Base-by-base conservation (phyloP, 2,113 vertebrate genomes). In the Setophaga kirtlandii region DNA sequence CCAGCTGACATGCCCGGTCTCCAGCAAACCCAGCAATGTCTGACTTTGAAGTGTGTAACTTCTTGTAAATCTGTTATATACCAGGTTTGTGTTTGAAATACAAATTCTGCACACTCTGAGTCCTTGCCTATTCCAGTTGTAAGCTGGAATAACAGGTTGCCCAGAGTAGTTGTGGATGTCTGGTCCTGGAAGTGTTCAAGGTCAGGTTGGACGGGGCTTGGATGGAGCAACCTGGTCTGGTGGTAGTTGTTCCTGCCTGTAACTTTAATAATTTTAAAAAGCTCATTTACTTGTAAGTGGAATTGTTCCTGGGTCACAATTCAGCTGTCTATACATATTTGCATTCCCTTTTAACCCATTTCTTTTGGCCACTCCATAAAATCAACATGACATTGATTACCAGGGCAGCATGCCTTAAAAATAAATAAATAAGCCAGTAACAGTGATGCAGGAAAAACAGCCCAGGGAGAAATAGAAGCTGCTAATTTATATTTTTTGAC, bases 1-100 rank as follows among this genome's bases (percentile, higher is more conserved):
- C 28, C 49, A 10, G 39, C 15, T 47, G 69, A 24, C 0, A 0
- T 75, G 16, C 33, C 53, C 50, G 6, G 59, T 14, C 3, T 47
- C 59, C 42, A 22, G 69, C 46, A 74, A 41, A 42, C 39, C 46
- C 47, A 67, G 39, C 49, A 16, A 44, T 15, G n/a, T 5, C 27
- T 11, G 2, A 10, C 41, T 80, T 65, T 37, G 31, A 52, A 49
- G 17, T 41, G 10, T 46, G 15, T 22, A 42, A 17, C 49, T 75
- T 65, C 65, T 49, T 75, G 49, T 62, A 55, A 79, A 60, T 90
- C 74, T 69, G 0, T 33, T 65, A 0, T 9, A 12, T 42, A 11
- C 70, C 49, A 24, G 11, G 18, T 59, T 52, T 71, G 41, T 52
- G 8, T 35, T 33, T 41, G 39, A 89, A 67, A 55, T 75, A 33